Percentiles rank a stretch among this genome's conserved stretches.
These are phyloP conservation scores for Rallus crepitans DNA, from an alignment of 2,797 vertebrate genomes.

Conservation along the genomic window DNA sequence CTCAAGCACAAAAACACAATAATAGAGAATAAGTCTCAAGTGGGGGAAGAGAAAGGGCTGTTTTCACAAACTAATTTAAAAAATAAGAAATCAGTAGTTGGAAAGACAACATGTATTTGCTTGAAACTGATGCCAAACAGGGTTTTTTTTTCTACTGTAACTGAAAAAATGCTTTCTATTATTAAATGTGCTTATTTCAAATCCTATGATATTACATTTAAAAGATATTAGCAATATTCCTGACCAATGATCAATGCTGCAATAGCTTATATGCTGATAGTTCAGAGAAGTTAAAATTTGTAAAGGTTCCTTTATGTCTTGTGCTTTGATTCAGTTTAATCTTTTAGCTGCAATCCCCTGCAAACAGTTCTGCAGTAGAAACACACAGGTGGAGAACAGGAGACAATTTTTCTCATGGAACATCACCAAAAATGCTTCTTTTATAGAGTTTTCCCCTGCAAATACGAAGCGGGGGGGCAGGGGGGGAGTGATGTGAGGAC, in stretches of 20 bases:
- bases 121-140: not conserved
- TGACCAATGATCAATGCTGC: not conserved
- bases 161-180: not conserved
- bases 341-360: not conserved
- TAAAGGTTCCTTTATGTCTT: not conserved
- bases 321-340: not conserved
- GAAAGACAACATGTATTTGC: not conserved
- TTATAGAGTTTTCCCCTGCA: not conserved
- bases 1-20: not conserved
- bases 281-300: not conserved
- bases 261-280: not conserved
- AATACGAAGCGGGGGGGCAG: rapidly evolving
- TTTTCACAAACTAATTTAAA: not conserved
- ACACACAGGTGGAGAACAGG: rapidly evolving
- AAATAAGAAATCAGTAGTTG: not conserved
- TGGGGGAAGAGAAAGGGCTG: not conserved
- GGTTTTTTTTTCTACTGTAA: not conserved
- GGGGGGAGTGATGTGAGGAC: rapidly evolving
- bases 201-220: not conserved
- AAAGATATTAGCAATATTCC: not conserved
- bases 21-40: not conserved
- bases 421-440: not conserved
- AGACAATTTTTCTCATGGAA: not conserved
- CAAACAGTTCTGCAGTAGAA: not conserved
- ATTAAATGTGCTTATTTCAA: not conserved